Evolutionary conservation across 2,797 vertebrate genomes (phyloP), one percentile per base, ranked within the genome.

Genomic region (Semotilus atromaculatus): DNA sequence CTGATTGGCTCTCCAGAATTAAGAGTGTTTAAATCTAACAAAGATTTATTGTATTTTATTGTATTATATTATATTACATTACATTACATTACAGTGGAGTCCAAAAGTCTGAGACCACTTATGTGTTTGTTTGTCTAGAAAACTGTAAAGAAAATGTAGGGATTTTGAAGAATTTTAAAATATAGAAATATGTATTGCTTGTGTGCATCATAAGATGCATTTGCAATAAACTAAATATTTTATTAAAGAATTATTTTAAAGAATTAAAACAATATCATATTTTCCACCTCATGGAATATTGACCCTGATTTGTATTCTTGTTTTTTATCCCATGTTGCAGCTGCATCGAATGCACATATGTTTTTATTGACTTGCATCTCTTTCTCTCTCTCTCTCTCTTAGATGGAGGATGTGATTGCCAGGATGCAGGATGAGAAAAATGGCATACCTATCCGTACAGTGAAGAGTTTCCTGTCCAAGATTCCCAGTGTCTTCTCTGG

Each of bases 381-480:
- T 85, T 68, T 73, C 13, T 83, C 14, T 77, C 88, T 83, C 14
- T 77, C 88, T 64, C 81, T 31, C 88, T 5, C 89, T 88, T 92
- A 99, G 98, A 99, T 99, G 97, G 98, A 99, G 93, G 97, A 98
- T 0, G 96, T 99, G 93, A 97, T 99, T 95, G 96, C 97, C 53
- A 96, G 96, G 75, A 99, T 99, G 98, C 98, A 99, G 93, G 97
- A 98, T 80, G 97, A 99, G 90, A 99, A 98, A 93, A 98, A 96
- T 80, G 97, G 98, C 84, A 98, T 99, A 93, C 97, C 97, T 66
- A 99, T 99, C 91, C 96, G 97, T 81, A 99, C 98, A 38, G 98
- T 99, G 92, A 99, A 99, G 96, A 99, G 97, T 93, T 99, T 99
- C 93, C 96, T 99, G 89, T 97, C 97, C 93, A 99, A 98, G 96